Evolutionary conservation across 2,888 invertebrate species (phyloP).

Genomic region (Proisotoma minuta): DNA sequence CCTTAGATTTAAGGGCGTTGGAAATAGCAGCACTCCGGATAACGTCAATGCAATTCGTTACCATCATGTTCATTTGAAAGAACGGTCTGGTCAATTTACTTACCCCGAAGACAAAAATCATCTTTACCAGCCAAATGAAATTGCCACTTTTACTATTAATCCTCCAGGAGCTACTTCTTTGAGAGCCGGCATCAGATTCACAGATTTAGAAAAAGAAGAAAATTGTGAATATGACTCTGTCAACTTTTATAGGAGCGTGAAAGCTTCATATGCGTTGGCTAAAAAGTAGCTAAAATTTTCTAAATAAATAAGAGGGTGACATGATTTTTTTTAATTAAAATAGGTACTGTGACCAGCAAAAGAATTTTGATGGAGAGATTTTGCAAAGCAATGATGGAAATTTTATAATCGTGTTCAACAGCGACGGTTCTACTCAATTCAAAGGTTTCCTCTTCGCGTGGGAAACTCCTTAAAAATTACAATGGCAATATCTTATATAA

Average conservation of each 20-base stretch:
- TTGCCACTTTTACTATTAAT: constrained; percentile 26
- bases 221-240: constrained; percentile 34
- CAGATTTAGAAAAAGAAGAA: constrained; percentile 32
- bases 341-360: constrained; percentile 31
- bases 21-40: constrained; percentile 17
- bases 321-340: neutral
- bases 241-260: constrained; percentile 26
- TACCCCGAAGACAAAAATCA: constrained; percentile 18
- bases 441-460: constrained; percentile 35
- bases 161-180: constrained; percentile 14
- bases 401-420: constrained; percentile 26
- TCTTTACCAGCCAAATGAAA: constrained; percentile 29
- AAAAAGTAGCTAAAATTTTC: constrained; percentile 21
- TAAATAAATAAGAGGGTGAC: neutral
- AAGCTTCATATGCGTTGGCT: constrained; percentile 21
- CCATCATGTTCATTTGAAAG: constrained; percentile 17
- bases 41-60: constrained; percentile 23
- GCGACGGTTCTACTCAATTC: constrained; percentile 30
- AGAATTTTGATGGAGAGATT: constrained; percentile 14
- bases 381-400: constrained; percentile 26
- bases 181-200: constrained; percentile 14
- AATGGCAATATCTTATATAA: neutral
- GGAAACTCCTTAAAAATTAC: constrained; percentile 4
- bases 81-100: constrained; percentile 8
- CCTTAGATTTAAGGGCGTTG: constrained; percentile 26